Base-by-base conservation (phyloP, 64 coral and sea anemone species). In the Orbicella faveolata region DNA sequence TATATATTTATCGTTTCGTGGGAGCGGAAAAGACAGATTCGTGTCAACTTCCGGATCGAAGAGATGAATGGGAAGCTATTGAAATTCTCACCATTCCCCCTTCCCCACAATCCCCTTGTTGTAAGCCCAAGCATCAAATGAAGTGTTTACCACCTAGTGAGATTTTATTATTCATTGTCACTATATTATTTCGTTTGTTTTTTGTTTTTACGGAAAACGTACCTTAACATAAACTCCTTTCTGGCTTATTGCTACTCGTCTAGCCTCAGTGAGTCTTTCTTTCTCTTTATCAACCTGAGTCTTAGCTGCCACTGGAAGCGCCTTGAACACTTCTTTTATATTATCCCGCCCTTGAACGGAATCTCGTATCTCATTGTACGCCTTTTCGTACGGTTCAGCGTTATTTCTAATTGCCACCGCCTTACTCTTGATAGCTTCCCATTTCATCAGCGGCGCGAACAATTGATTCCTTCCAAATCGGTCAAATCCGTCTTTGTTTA, bases 401-500 rank as follows among this genome's bases (percentile, higher is more conserved):
- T 21, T 23, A 3, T 72, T 26, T 72, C 48, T 86, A 7, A 86
- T 70, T 8, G 3, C 18, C 21, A 36, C 44, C 23, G 70, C 63
- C 13, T 68, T 2, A 0, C 36, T 8, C 48, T 86, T 86, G 9
- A 70, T 36, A 5, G 83, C 19, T 26, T 86, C 83, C 63, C 63
- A 86, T 37, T 67, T 73, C 14, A 72, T 86, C 30, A 66, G 64
- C 35, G 83, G 83, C 5, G 83, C 83, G 26, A 86, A 86, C n/a
- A 86, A 16, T 19, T 86, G 17, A 70, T 86, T 86, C 9, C 13
- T 86, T 86, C 83, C 83, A 86, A 86, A 86, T 17, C 62, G 70
- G 36, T 86, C 83, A 48, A 68, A 86, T 14, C 68, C 83, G 0
- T 86, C 48, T 72, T 70, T 72, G 41, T 86, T 72, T 12, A 86